Base-by-base conservation (phyloP, 35 echinoderm and acorn worm genomes). In the Ophiothrix spiculata region DNA sequence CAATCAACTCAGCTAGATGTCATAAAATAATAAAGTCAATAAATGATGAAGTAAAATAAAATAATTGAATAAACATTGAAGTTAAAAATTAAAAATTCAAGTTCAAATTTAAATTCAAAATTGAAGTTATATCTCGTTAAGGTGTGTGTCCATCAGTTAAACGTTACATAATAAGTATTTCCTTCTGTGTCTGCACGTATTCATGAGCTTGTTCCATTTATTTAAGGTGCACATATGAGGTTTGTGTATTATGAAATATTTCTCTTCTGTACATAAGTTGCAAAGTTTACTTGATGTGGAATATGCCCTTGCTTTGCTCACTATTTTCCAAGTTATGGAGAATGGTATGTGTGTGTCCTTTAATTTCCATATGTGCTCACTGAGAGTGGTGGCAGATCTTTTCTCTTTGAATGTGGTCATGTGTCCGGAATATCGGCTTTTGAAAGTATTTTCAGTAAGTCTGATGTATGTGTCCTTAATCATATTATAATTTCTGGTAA, bases 81-180 rank as follows among this genome's bases (percentile, higher is more conserved):
- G n/a, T n/a, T n/a, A n/a, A n/a, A n/a, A n/a, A n/a, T n/a, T n/a
- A n/a, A n/a, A n/a, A n/a, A n/a, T n/a, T n/a, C n/a, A n/a, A n/a
- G n/a, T n/a, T n/a, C n/a, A n/a, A n/a, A n/a, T n/a, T n/a, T n/a
- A n/a, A n/a, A n/a, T n/a, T n/a, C n/a, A n/a, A n/a, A n/a, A n/a
- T n/a, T n/a, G n/a, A n/a, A n/a, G n/a, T n/a, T n/a, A n/a, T n/a
- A n/a, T n/a, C n/a, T n/a, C n/a, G n/a, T n/a, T n/a, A n/a, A n/a
- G n/a, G n/a, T n/a, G n/a, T n/a, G n/a, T n/a, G n/a, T n/a, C n/a
- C n/a, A n/a, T n/a, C n/a, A n/a, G n/a, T n/a, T n/a, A n/a, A n/a
- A n/a, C n/a, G n/a, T 69, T 69, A 69, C 60, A 69, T n/a, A 69
- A n/a, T 25, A 69, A 69, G 23, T 69, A 28, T 69, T 69, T 69